Evolutionary conservation across 2,888 invertebrate species (phyloP), one percentile per base, ranked within the genome.

Genomic region (Nyleta sp.): DNA sequence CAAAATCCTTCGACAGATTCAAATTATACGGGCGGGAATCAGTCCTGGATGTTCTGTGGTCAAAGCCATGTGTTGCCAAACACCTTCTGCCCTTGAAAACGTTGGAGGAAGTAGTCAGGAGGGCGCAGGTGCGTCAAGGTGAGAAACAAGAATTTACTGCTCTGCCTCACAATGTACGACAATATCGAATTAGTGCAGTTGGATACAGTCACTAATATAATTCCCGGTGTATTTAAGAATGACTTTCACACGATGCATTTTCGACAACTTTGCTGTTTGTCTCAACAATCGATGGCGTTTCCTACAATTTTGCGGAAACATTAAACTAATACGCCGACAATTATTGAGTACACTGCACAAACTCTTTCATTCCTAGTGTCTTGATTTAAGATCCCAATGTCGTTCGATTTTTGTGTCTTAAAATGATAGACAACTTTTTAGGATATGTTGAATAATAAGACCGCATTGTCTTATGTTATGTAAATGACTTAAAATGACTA

Each of bases 61-160:
- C 57, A 18, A 13, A 28, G 70, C 74, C 81, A 79, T 81, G 72
- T 81, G 78, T 81, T 81, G 48, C 44, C 71, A 22, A 77, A 81
- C 79, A 77, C 81, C 77, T 79, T 74, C 67, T 74, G 81, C 78
- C 81, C 78, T 78, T 77, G 77, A 72, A 79, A 77, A 71, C 50
- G 67, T 46, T 64, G 62, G 59, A 76, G 81, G 81, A 81, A 81
- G 78, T 74, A 70, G 65, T 57, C 68, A 55, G 68, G 60, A 79
- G 77, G 68, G 53, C 75, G 70, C 81, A 81, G 81, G 81, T 81
- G 81, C 62, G 42, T 28, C 50, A 50, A 75, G 46, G 72, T 65
- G 79, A 77, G 75, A 81, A 79, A 72, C 55, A 77, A 81, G 71
- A 81, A 57, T 74, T 77, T 70, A 55, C 53, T 46, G 38, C 60